Percentiles rank a stretch among this genome's conserved stretches.
Conservation (phyloP, 1,140 invertebrate species). For the Conopomorpha cramerella region DNA sequence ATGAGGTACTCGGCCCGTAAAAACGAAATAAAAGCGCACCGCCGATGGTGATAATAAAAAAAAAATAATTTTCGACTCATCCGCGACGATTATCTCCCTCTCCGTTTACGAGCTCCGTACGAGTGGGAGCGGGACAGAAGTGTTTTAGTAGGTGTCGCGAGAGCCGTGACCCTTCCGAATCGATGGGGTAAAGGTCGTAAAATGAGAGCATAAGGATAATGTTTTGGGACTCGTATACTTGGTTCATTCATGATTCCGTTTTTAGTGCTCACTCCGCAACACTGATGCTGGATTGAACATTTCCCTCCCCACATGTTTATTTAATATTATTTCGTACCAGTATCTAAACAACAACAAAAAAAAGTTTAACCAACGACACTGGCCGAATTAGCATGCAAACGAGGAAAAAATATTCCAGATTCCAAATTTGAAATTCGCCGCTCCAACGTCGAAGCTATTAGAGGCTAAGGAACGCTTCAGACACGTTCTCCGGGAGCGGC, state of each 20-base stretch:
- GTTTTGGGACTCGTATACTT: constrained; percentile 55
- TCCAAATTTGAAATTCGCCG: constrained; percentile 36
- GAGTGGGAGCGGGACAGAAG: constrained; percentile 28
- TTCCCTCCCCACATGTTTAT: too few species aligned
- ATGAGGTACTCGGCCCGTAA: constrained; percentile 61
- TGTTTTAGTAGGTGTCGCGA: constrained; percentile 44
- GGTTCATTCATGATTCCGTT: constrained; percentile 60
- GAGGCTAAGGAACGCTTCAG: too few species aligned
- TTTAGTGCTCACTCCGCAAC: too few species aligned
- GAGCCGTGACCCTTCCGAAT: constrained; percentile 50
- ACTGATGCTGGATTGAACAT: too few species aligned
- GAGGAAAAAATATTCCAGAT: too few species aligned
- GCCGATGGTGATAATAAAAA: constrained; percentile 61
- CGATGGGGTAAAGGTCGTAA: constrained; percentile 58
- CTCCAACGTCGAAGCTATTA: too few species aligned
- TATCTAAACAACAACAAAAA: too few species aligned
- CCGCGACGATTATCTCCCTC: constrained; percentile 54
- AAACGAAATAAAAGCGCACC: constrained; percentile 61
- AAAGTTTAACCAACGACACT: too few species aligned
- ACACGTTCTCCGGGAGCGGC: too few species aligned
- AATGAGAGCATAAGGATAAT: constrained; percentile 61
- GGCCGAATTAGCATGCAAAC: too few species aligned
- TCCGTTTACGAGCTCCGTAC: constrained; percentile 23
- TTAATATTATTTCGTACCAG: too few species aligned
- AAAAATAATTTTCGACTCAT: constrained; percentile 62